Evolutionary conservation across 2,888 invertebrate genomes (phyloP), one percentile per base, ranked within the genome.

Genomic region (Pollenia labialis): DNA sequence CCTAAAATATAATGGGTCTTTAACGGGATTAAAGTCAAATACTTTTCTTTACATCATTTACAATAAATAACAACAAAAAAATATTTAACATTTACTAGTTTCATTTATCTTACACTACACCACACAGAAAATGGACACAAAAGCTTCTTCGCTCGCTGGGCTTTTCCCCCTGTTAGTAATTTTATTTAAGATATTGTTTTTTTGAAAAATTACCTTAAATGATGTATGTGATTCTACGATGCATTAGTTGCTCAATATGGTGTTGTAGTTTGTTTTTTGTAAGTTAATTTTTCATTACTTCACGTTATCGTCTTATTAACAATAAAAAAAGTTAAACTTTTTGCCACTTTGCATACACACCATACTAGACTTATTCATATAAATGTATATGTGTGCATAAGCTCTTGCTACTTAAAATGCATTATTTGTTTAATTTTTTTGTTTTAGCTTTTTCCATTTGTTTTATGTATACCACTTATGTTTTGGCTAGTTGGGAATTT

Each of bases 271-370:
- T 16, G 23, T 48, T 71, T 76, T 85, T 81, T 71, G 74, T 71
- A 71, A 69, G 79, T 82, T 86, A 86, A 86, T 86, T 86, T 86
- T 86, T 86, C 85, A 79, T 75, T 79, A 81, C 64, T 62, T 32
- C 60, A 44, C 58, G 16, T 18, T 75, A 79, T 75, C 52, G 16
- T 72, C 77, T 58, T 32, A 1, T 75, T 48, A 18, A 52, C 42
- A 4, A 14, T n/a, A 4, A 62, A 32, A 46, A 40, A 54, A 58
- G 14, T 11, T 9, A 18, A 1, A 6, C 32, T n/a, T 50, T 72
- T 68, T 74, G 40, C 60, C 58, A 74, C 64, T 85, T 79, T 85
- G 62, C 85, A 79, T 79, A 77, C 58, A 74, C 52, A 60, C 46
- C 11, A 64, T 10, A 8, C 11, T 32, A 42, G 11, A 62, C n/a